A percentile compares a stretch with the other conserved stretches of the same genome.
These are phyloP conservation scores for Rhagoletis pomonella DNA, from an alignment of 1,140 invertebrate genomes.

Conservation along the genomic window DNA sequence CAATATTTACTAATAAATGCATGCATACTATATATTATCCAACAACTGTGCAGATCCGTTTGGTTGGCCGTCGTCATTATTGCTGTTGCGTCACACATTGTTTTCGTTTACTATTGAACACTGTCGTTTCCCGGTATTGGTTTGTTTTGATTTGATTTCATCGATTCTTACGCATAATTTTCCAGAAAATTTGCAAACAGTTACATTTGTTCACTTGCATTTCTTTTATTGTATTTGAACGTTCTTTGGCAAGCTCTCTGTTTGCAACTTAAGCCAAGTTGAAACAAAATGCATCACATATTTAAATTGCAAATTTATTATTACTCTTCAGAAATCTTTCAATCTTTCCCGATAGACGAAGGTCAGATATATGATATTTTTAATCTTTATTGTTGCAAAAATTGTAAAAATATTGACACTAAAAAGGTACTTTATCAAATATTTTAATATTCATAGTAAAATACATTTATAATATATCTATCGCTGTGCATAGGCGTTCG, in stretches of 20 bases:
- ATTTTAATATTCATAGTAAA: neutral
- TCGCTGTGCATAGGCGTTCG: neutral
- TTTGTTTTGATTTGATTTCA: slow-evolving; percentile 16
- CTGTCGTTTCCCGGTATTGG: neutral
- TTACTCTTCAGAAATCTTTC: too few species aligned
- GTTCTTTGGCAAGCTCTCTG: neutral
- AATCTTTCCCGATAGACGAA: too few species aligned
- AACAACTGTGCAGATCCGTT: slow-evolving; percentile 70
- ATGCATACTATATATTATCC: slow-evolving; percentile 73
- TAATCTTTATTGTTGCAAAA: too few species aligned
- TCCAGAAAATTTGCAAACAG: neutral
- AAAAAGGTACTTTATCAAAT: neutral
- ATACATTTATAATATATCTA: neutral
- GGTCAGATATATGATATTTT: too few species aligned
- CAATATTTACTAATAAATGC: neutral
- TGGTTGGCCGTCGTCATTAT: slow-evolving; percentile 67
- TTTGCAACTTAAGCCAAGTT: neutral
- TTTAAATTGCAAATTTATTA: neutral
- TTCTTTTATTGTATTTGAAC: neutral
- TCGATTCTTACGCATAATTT: neutral
- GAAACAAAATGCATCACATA: neutral
- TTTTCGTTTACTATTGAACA: slow-evolving; percentile 46
- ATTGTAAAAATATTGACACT: neutral
- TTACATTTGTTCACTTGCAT: neutral
- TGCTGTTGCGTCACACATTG: slow-evolving; percentile 70